Evolutionary conservation across 2,888 invertebrate species (phyloP).

Genomic region (Sthenelais limicola): DNA sequence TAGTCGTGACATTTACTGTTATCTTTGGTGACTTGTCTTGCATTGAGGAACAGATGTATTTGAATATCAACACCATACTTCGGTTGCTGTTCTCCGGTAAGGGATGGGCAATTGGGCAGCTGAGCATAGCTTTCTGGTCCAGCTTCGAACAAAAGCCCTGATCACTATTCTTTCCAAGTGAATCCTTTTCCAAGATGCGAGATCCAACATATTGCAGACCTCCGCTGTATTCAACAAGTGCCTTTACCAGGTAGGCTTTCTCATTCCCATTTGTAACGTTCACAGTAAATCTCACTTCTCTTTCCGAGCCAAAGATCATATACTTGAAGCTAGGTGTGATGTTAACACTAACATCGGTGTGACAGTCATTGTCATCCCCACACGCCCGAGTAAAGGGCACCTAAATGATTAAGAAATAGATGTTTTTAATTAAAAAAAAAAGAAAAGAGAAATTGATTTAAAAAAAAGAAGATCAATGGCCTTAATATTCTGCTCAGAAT

Average conservation of each 20-base stretch:
- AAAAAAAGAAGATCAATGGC: background rate
- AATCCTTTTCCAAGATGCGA: too few species aligned
- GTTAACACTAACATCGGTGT: background rate
- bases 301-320: conserved; percentile 9
- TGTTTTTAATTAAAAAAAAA: background rate
- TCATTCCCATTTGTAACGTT: background rate
- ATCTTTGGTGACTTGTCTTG: too few species aligned
- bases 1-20: background rate
- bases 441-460: background rate
- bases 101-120: too few species aligned
- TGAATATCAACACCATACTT: too few species aligned
- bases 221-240: background rate
- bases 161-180: too few species aligned
- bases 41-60: too few species aligned
- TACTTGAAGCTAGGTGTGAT: background rate
- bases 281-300: background rate
- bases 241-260: background rate
- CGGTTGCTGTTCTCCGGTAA: too few species aligned
- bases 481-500: too few species aligned
- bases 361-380: background rate
- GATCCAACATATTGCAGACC: conserved; percentile 9
- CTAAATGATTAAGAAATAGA: background rate
- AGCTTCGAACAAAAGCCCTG: too few species aligned
- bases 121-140: too few species aligned
- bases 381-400: background rate